These are phyloP conservation scores for Picus viridis DNA, from an alignment of 2,797 vertebrate species.

Conservation along the genomic window DNA sequence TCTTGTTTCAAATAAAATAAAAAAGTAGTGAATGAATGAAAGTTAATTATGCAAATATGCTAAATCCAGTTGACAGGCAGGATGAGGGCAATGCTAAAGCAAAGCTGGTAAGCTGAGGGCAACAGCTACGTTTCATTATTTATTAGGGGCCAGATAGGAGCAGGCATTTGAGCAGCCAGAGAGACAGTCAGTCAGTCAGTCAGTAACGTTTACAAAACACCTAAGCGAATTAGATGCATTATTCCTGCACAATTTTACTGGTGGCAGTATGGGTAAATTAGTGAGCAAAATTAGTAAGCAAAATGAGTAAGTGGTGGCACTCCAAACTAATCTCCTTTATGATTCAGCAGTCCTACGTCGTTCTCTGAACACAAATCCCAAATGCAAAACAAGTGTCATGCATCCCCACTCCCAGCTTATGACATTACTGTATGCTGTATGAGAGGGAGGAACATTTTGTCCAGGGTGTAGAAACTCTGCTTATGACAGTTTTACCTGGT, in stretches of 20 bases:
- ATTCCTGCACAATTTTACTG: constrained; percentile 3
- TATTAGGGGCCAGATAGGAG: constrained; percentile 35
- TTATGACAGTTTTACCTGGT: constrained; percentile 21
- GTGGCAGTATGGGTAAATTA: neutral
- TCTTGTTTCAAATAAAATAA: neutral
- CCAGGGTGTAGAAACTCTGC: neutral
- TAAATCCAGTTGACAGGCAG: constrained; percentile 49
- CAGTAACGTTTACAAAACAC: constrained; percentile 17
- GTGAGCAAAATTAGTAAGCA: neutral
- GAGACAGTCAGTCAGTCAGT: constrained; percentile 1
- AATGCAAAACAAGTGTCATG: neutral
- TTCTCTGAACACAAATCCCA: constrained; percentile 6
- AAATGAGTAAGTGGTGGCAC: neutral
- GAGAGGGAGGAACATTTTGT: constrained; percentile 7
- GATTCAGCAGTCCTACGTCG: neutral
- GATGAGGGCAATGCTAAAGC: constrained; percentile 22
- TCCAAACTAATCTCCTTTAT: neutral
- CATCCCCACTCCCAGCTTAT: neutral
- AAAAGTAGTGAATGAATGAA: constrained; percentile 52
- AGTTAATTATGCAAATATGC: constrained; percentile 45
- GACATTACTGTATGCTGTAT: neutral
- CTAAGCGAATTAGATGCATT: neutral
- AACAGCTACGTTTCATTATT: constrained; percentile 55
- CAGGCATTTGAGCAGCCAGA: constrained; percentile 25
- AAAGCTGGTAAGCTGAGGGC: constrained; percentile 52